phyloP scores from a whole-genome alignment of 37 sponge, comb jelly and placozoan genomes.

The Mnemiopsis leidyi region DNA sequence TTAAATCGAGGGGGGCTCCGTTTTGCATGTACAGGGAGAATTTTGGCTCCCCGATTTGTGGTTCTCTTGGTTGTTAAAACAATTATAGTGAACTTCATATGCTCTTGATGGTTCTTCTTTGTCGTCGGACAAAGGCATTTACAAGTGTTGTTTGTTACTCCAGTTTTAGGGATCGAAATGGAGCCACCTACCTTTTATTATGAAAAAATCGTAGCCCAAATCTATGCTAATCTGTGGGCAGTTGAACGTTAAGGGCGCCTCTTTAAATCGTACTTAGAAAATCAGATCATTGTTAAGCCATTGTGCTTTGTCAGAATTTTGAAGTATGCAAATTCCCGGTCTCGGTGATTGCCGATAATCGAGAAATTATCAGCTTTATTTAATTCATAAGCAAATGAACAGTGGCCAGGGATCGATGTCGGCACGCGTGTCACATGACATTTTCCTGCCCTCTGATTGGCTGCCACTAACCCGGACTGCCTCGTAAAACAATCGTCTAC shows the following conservation, averaged over 20 bases:
- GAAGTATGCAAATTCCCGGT: conserved; percentile 25
- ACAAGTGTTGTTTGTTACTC: neutral
- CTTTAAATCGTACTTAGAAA: neutral
- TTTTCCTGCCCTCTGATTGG: neutral
- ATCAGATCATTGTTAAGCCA: neutral
- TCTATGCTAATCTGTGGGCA: neutral
- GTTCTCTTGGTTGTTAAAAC: neutral
- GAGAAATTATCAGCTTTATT: conserved; percentile 30
- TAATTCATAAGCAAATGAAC: conserved; percentile 63
- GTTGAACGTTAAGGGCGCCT: neutral
- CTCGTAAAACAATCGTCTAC: neutral
- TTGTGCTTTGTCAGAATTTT: neutral
- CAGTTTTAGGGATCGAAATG: neutral
- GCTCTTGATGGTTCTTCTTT: neutral
- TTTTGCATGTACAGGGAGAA: neutral
- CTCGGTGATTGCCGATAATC: conserved; percentile 58
- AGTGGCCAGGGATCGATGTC: neutral
- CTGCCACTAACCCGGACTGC: neutral
- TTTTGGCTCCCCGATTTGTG: neutral
- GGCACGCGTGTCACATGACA: neutral
- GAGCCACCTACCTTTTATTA: neutral
- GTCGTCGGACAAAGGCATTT: neutral
- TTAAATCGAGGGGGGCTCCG: too few relatives aligned
- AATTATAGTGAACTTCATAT: neutral
- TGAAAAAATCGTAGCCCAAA: neutral